A percentile compares a stretch with the other conserved stretches of the same genome.
Evolutionary conservation across 2,888 invertebrate species (phyloP).

Genomic region (Hydriomena furcata): DNA sequence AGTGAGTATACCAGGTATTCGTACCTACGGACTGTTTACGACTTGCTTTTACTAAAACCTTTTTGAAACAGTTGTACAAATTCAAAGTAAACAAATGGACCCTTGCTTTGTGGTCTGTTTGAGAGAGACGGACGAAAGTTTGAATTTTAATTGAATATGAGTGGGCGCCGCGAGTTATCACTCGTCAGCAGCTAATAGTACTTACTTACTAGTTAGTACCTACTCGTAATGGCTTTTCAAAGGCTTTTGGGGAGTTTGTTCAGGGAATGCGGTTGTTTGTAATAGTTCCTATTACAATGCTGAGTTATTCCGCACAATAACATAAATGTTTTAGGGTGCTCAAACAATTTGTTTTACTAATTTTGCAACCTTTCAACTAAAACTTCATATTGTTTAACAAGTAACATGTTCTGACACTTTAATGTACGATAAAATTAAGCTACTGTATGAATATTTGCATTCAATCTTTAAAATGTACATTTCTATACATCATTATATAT

Average conservation of each 20-base stretch:
- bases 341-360: neutral
- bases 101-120: constrained; percentile 44
- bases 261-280: constrained; percentile 2
- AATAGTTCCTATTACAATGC: constrained; percentile 1
- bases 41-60: constrained; percentile 11
- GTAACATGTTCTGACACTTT: neutral
- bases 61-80: constrained; percentile 43
- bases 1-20: too few species aligned
- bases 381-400: neutral
- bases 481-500: too few species aligned
- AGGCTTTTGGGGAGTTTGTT: constrained; percentile 11
- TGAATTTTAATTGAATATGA: constrained; percentile 41
- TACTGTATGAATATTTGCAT: too few species aligned
- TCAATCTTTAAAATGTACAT: too few species aligned
- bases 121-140: constrained; percentile 33
- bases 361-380: neutral
- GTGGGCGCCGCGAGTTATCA: neutral
- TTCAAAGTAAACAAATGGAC: constrained; percentile 41
- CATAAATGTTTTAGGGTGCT: neutral
- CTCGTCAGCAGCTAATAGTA: too few species aligned
- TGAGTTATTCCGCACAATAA: neutral
- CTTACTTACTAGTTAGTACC: too few species aligned
- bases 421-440: neutral
- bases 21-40: too few species aligned
- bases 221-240: constrained; percentile 11